phyloP scores from a whole-genome alignment of 1,140 invertebrate genomes.

The Macrotrachela quadricornifera region DNA sequence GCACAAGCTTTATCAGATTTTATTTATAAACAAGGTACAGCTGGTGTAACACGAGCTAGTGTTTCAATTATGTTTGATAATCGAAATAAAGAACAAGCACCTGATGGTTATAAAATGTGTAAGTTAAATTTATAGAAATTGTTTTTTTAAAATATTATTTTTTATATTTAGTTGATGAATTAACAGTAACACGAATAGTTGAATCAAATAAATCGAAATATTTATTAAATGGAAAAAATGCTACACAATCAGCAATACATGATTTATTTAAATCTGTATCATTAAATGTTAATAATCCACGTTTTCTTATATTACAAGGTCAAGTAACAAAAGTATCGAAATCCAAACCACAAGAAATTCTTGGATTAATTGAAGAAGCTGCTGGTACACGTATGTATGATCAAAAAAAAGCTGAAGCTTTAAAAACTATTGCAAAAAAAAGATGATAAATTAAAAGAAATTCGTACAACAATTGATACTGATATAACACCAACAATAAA shows the following conservation, averaged over 20 bases:
- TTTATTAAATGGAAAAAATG: slow-evolving; percentile 72
- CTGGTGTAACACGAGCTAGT: slow-evolving; percentile 77
- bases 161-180: slow-evolving; percentile 44
- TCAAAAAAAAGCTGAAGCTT: slow-evolving; percentile 62
- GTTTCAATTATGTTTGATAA: slow-evolving; percentile 94
- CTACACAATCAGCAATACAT: slow-evolving; percentile 63
- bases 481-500: slow-evolving; percentile 65
- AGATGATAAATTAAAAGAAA: slow-evolving; percentile 65
- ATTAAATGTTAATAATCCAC: slow-evolving; percentile 94
- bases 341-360: slow-evolving; percentile 92
- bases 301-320: slow-evolving; percentile 99
- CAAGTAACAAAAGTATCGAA: slow-evolving; percentile 95
- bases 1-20: slow-evolving; percentile 71
- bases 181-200: slow-evolving; percentile 59
- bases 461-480: slow-evolving; percentile 60
- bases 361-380: slow-evolving; percentile 96
- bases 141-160: no score
- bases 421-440: slow-evolving; percentile 80
- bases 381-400: slow-evolving; percentile 95
- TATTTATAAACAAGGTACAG: slow-evolving; percentile 90
- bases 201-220: slow-evolving; percentile 59
- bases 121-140: no score
- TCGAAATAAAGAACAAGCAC: slow-evolving; percentile 52
- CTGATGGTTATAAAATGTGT: slow-evolving; percentile 67
- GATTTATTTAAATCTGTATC: slow-evolving; percentile 90